Evolutionary conservation across 2,113 vertebrate species (phyloP).

Genomic region (Cervus canadensis): DNA sequence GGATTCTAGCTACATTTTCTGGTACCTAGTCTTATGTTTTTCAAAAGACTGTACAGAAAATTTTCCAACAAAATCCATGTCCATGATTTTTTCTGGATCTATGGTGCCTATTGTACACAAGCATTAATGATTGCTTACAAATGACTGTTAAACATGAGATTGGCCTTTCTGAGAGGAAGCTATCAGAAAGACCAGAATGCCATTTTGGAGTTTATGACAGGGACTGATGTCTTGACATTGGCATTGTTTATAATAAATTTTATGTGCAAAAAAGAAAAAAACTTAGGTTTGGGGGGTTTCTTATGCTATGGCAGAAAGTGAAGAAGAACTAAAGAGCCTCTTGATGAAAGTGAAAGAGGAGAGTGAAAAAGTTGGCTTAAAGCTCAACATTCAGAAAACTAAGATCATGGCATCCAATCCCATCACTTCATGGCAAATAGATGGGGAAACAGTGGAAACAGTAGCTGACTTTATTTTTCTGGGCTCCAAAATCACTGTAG

Average conservation of each 20-base stretch:
- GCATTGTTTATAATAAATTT: background rate
- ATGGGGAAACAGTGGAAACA: too few species aligned
- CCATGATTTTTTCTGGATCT: background rate
- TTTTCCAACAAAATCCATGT: background rate
- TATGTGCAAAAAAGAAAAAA: background rate
- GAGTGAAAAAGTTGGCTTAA: too few species aligned
- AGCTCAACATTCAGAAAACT: too few species aligned
- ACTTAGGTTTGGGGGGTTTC: background rate
- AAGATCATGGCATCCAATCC: too few species aligned
- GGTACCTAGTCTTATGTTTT: background rate
- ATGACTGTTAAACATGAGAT: background rate
- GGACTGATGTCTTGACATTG: background rate
- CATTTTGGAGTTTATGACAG: background rate
- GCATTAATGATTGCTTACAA: background rate
- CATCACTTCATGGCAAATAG: too few species aligned
- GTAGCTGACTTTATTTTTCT: too few species aligned
- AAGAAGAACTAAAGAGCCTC: too few species aligned
- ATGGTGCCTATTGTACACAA: background rate
- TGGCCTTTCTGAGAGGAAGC: background rate
- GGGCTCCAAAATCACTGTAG: too few species aligned
- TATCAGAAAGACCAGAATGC: background rate
- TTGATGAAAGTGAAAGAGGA: too few species aligned
- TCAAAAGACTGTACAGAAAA: background rate
- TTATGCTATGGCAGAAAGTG: background rate
- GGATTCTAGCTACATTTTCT: background rate